A percentile compares a stretch with the other conserved stretches of the same genome.
These are phyloP conservation scores for Hapalemur alaotrensis DNA, from an alignment of 2,797 vertebrate species.

Conservation along the genomic window DNA sequence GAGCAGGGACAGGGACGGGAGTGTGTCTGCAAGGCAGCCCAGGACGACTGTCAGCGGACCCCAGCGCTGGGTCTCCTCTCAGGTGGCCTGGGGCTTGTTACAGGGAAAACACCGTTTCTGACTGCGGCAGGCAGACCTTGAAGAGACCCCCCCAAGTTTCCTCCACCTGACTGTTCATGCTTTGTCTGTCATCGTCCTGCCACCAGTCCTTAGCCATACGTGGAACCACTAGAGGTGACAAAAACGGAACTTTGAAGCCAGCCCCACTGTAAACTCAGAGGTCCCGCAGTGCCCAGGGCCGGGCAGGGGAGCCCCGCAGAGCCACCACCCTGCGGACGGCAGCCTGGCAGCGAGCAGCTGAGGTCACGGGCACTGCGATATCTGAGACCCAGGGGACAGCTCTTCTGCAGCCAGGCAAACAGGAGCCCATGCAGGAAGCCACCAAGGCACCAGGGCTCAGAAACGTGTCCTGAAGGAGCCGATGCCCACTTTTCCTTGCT, in stretches of 20 bases:
- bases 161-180: too few relatives aligned
- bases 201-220: rapidly evolving
- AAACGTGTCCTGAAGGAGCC: background rate
- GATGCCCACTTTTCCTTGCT: too few relatives aligned
- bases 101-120: background rate
- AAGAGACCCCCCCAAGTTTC: too few relatives aligned
- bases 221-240: background rate
- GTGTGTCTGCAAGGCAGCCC: background rate
- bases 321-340: rapidly evolving
- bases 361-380: background rate
- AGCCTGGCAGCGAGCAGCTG: rapidly evolving
- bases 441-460: background rate
- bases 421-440: background rate
- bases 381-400: background rate
- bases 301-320: rapidly evolving
- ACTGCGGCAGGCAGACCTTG: background rate
- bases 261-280: background rate
- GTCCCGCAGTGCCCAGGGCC: rapidly evolving
- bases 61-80: too few relatives aligned
- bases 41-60: rapidly evolving
- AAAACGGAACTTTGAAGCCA: background rate
- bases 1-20: rapidly evolving
- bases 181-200: background rate
- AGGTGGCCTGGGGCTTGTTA: background rate
- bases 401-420: background rate